Conservation (phyloP, 2,113 vertebrate species). For the Dicrurus megarhynchus region DNA sequence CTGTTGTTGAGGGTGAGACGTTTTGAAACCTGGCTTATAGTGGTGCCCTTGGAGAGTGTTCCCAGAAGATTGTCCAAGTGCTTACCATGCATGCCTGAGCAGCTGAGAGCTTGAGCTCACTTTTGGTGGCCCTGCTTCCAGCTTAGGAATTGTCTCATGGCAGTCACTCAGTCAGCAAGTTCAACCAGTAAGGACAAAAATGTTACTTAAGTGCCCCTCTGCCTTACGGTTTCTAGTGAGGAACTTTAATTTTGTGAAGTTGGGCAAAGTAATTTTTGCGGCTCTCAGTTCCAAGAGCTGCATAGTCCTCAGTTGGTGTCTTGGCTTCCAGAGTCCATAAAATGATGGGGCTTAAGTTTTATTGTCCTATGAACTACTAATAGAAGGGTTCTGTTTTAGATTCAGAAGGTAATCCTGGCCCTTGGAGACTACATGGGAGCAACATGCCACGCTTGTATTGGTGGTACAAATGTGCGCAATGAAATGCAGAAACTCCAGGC, state of each 20-base stretch:
- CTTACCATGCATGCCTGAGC: background rate
- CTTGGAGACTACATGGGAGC: constrained; percentile 91
- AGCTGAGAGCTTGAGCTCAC: background rate
- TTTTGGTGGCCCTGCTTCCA: background rate
- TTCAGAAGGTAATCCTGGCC: constrained; percentile 88
- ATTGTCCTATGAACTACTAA: background rate
- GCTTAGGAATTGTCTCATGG: too few species aligned
- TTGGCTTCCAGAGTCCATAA: background rate
- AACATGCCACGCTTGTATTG: constrained; percentile 88
- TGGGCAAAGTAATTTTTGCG: background rate
- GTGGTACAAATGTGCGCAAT: constrained; percentile 87
- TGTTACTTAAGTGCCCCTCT: rapidly evolving
- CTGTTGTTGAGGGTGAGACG: background rate
- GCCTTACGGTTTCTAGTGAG: background rate
- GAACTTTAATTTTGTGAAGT: rapidly evolving
- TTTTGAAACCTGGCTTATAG: background rate
- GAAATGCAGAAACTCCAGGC: constrained; percentile 89
- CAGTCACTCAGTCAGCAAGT: background rate
- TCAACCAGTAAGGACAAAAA: background rate
- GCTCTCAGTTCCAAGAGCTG: background rate
- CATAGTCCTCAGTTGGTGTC: background rate
- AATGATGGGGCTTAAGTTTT: background rate
- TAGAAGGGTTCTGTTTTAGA: constrained; percentile 61
- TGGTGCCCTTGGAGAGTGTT: rapidly evolving
- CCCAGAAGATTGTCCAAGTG: background rate